Base-by-base conservation (phyloP, 1,140 invertebrate species). In the Drosophila erecta region DNA sequence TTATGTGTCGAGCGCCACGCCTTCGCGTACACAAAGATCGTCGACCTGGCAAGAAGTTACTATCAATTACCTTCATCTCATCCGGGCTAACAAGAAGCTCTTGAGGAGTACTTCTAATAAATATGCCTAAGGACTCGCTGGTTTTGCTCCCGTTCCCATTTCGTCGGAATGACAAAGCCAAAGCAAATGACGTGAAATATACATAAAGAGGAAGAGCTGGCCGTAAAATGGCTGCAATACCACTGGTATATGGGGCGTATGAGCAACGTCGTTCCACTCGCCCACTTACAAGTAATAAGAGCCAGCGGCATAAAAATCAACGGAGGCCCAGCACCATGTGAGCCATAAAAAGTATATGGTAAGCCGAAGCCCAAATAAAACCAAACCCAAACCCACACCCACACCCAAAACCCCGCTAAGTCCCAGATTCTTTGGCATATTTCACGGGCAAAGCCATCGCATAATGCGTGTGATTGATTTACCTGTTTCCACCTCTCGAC, bases 381-480 rank as follows among this genome's bases (percentile, higher is more conserved):
- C 40, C 72, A 61, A 33, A 14, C 33, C 38, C 0, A 40, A 40
- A 40, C 40, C n/a, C n/a, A 15, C 3, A 3, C n/a, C 6, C 6
- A 41, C 10, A 15, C 17, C 17, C 17, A 44, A 44, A 3, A 17
- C n/a, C 22, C 17, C 30, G 7, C 24, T n/a, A n/a, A 56, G 49
- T 24, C 62, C 54, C 62, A 47, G 62, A 56, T 69, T 70, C 40
- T 14, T 37, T 30, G 41, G 50, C 61, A 70, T 70, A 71, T 76
- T 76, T 75, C 60, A 76, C 71, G 66, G 70, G 74, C 61, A 84
- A 76, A 84, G 72, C 51, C 76, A 74, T 66, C 57, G 76, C 75
- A 78, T 86, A 87, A 86, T 87, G 83, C 79, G 70, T 55, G 58
- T 78, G 83, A 86, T 86, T 86, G 83, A 86, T 86, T 86, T 87